These are phyloP conservation scores for Diplodus sargus DNA, from an alignment of 2,797 vertebrate genomes.

Conservation along the genomic window DNA sequence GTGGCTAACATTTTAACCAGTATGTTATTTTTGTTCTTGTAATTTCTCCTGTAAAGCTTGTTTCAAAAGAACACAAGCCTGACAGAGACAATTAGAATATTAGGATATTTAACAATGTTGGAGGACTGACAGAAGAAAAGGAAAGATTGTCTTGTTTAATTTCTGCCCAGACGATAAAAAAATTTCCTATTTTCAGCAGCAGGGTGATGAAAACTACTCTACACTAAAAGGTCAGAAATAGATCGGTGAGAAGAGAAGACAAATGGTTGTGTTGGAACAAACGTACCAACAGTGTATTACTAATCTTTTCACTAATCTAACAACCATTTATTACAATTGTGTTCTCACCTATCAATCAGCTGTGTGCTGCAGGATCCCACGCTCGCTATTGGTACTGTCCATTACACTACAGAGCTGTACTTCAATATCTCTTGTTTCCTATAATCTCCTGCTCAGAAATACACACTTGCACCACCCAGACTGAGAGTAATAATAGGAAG, in stretches of 20 bases:
- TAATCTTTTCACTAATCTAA: slow-evolving; percentile 5
- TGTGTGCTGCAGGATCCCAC: slow-evolving; percentile 14
- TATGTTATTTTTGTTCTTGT: slow-evolving; percentile 14
- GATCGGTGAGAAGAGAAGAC: background rate
- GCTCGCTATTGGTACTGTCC: background rate
- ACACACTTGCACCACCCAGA: slow-evolving; percentile 16
- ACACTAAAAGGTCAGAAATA: slow-evolving; percentile 5
- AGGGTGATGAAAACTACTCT: slow-evolving; percentile 4
- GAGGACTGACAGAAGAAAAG: slow-evolving; percentile 23
- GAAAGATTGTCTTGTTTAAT: slow-evolving; percentile 11
- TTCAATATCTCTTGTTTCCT: slow-evolving; percentile 16
- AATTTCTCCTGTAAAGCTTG: slow-evolving; percentile 27
- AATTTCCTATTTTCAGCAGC: slow-evolving; percentile 1
- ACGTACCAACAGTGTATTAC: background rate
- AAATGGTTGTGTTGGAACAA: background rate
- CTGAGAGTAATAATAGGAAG: slow-evolving; percentile 31
- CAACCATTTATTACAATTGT: background rate
- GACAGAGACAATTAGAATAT: slow-evolving; percentile 13
- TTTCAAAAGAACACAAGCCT: slow-evolving; percentile 1
- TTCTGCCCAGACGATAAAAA: slow-evolving; percentile 15
- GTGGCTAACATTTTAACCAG: background rate
- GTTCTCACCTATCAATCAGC: background rate
- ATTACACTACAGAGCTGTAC: slow-evolving; percentile 12
- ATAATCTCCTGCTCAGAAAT: slow-evolving; percentile 10
- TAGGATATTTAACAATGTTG: slow-evolving; percentile 20